Evolutionary conservation across 2,113 vertebrate species (phyloP).

Genomic region (Lophotis ruficrista): DNA sequence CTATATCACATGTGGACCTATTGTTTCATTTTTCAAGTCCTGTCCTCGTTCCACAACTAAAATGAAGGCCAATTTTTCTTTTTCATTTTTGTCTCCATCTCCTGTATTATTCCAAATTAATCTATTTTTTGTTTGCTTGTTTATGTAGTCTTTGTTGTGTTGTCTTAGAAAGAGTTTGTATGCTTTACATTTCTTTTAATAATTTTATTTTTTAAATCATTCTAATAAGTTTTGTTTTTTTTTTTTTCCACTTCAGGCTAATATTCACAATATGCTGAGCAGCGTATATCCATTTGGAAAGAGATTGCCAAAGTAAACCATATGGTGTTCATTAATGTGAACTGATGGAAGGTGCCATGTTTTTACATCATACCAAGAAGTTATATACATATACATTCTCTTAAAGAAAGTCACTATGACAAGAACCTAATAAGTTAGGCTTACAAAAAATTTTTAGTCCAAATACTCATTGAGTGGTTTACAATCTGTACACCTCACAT

Average conservation of each 20-base stretch:
- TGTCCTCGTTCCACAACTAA: neutral
- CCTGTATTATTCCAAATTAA: neutral
- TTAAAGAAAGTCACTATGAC: neutral
- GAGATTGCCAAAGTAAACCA: neutral
- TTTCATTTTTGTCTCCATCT: neutral
- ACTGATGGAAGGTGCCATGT: neutral
- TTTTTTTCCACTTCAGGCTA: neutral
- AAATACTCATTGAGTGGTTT: neutral
- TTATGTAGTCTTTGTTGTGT: neutral
- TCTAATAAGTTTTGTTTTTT: neutral
- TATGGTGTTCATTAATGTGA: neutral
- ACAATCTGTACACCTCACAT: neutral
- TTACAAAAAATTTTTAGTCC: neutral
- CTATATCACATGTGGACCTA: neutral
- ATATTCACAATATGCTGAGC: neutral
- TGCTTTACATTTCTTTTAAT: neutral
- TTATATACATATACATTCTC: neutral
- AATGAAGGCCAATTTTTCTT: neutral
- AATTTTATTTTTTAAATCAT: neutral
- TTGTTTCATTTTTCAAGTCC: neutral
- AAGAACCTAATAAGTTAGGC: neutral
- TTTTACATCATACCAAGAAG: neutral
- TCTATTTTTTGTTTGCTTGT: neutral
- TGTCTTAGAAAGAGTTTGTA: neutral
- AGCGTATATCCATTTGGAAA: neutral